phyloP scores from a whole-genome alignment of 2,797 vertebrate species.

The Alca torda region DNA sequence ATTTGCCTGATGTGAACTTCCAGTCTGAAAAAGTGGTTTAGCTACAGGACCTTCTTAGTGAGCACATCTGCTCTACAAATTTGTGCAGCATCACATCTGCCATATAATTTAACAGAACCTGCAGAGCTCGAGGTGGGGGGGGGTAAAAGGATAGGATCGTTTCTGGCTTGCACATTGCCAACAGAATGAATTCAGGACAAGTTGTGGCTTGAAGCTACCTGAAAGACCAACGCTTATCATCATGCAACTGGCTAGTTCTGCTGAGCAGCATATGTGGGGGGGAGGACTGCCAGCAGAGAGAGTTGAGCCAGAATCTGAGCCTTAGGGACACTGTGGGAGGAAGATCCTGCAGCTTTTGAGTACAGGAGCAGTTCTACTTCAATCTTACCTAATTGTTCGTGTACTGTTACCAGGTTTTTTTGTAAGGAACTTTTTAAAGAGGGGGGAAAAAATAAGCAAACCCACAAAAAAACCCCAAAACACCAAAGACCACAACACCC shows the following conservation, averaged over 20 bases:
- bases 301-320: background rate
- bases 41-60: constrained; percentile 10
- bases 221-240: background rate
- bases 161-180: background rate
- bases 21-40: background rate
- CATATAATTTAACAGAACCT: background rate
- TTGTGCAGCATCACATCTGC: background rate
- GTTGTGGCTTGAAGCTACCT: background rate
- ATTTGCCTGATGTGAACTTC: background rate
- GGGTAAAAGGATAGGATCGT: background rate
- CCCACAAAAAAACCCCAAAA: background rate
- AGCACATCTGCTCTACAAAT: background rate
- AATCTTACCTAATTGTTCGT: background rate
- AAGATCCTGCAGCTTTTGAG: background rate
- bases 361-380: background rate
- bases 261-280: background rate
- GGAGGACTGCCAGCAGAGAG: background rate
- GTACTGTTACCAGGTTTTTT: background rate
- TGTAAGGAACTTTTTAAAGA: background rate
- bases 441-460: too few species aligned
- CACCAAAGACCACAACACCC: background rate
- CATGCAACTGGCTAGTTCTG: background rate
- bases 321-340: background rate
- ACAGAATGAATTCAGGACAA: background rate
- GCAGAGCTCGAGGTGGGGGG: background rate